Percentiles rank a stretch among this genome's conserved stretches.
phyloP scores from a whole-genome alignment of 2,888 invertebrate genomes.

The Lottia gigantea region DNA sequence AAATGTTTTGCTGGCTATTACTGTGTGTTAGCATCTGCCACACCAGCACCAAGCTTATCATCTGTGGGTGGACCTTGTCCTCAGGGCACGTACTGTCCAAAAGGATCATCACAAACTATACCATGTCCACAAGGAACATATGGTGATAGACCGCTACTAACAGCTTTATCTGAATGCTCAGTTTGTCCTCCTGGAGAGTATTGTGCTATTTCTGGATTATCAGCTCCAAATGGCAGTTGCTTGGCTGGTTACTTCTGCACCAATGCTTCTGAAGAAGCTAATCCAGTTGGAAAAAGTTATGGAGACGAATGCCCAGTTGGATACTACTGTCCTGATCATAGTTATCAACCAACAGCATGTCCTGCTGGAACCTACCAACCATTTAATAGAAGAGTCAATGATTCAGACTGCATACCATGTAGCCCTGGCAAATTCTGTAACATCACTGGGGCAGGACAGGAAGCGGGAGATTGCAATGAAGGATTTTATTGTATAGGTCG shows the following conservation, averaged over 20 bases:
- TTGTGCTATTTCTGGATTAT: slow-evolving; percentile 56
- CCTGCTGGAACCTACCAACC: slow-evolving; percentile 63
- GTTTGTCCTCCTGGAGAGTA: slow-evolving; percentile 62
- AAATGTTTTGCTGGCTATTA: slow-evolving; percentile 59
- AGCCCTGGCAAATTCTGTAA: slow-evolving; percentile 61
- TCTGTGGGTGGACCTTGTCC: slow-evolving; percentile 54
- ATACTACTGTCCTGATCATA: slow-evolving; percentile 56
- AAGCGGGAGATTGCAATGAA: slow-evolving; percentile 55
- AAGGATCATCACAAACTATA: slow-evolving; percentile 45
- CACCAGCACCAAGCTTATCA: slow-evolving; percentile 44
- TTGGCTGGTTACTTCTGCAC: slow-evolving; percentile 61
- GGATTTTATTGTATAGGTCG: slow-evolving; percentile 61
- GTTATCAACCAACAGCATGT: slow-evolving; percentile 57
- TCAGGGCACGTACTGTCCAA: slow-evolving; percentile 60
- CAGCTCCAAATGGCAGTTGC: slow-evolving; percentile 56
- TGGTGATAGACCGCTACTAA: slow-evolving; percentile 53
- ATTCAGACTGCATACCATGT: slow-evolving; percentile 55
- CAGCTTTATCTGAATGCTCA: slow-evolving; percentile 57
- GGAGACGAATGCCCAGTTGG: slow-evolving; percentile 64
- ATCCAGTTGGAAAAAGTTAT: slow-evolving; percentile 54
- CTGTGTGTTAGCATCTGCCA: slow-evolving; percentile 52
- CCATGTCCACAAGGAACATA: slow-evolving; percentile 64
- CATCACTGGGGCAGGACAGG: slow-evolving; percentile 47
- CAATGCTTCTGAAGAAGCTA: slow-evolving; percentile 57
- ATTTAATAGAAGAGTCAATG: slow-evolving; percentile 42